Conservation (phyloP, 2,113 vertebrate genomes). For the Pogona vitticeps region DNA sequence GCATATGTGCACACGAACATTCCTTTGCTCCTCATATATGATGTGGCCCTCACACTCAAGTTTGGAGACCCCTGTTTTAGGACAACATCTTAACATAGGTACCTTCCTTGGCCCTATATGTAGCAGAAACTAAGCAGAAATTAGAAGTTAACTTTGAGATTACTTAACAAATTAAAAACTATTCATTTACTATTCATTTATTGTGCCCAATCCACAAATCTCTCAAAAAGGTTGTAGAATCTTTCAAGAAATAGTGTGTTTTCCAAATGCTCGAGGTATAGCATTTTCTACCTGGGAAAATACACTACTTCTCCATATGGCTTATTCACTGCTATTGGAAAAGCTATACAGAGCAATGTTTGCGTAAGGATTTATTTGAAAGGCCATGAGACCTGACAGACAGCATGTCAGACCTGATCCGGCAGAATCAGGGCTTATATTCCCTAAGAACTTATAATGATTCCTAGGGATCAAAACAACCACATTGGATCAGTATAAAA, state of each 20-base stretch:
- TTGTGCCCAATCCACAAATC: neutral
- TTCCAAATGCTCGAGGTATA: neutral
- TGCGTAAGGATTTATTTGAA: neutral
- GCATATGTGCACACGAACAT: too few relatives aligned
- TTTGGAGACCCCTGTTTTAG: too few relatives aligned
- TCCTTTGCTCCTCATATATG: too few relatives aligned
- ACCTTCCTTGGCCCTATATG: too few relatives aligned
- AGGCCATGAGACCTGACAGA: neutral
- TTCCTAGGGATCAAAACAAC: neutral
- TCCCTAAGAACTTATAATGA: neutral
- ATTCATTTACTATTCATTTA: neutral
- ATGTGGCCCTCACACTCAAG: too few relatives aligned
- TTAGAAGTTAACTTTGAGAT: neutral
- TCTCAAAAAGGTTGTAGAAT: neutral
- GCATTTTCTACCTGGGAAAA: neutral
- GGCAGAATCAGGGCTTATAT: neutral
- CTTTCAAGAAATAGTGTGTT: neutral
- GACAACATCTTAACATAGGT: too few relatives aligned
- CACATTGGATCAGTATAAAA: neutral
- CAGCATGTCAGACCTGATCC: neutral
- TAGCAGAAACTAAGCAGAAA: conserved; percentile 41
- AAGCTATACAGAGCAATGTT: conserved; percentile 26
- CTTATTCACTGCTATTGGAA: conserved; percentile 2
- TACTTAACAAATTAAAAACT: neutral
- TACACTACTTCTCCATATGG: neutral